Percentiles rank a stretch among this genome's conserved stretches.
phyloP scores from a whole-genome alignment of 1,140 invertebrate genomes.

The Pteromalus puparum region DNA sequence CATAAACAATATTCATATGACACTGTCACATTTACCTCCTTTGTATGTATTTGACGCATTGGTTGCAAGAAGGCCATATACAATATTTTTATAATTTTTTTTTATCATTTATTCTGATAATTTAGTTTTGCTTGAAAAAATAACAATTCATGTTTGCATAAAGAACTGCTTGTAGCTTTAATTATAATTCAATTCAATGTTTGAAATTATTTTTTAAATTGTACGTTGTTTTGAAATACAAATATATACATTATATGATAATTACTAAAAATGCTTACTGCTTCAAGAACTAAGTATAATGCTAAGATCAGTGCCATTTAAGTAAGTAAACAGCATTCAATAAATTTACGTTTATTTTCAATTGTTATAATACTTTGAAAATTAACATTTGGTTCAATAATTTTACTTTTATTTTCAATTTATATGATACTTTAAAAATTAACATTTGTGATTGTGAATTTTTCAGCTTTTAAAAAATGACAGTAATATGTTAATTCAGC shows the following conservation, averaged over 20 bases:
- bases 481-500: conserved; percentile 11
- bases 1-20: conserved; percentile 35
- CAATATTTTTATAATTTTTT: conserved; percentile 26
- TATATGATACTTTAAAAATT: conserved; percentile 22
- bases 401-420: conserved; percentile 7
- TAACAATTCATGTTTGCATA: conserved; percentile 2
- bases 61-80: conserved; percentile 45
- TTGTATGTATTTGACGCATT: conserved; percentile 32
- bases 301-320: conserved; percentile 20
- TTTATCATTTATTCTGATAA: neutral
- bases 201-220: conserved; percentile 1
- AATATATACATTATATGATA: conserved; percentile 16
- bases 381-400: conserved; percentile 5
- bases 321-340: conserved; percentile 15
- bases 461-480: conserved; percentile 20
- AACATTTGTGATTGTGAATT: neutral
- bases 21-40: conserved; percentile 37
- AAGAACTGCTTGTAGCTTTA: conserved; percentile 6
- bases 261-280: conserved; percentile 14
- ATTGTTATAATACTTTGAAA: conserved; percentile 17
- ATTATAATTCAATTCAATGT: neutral
- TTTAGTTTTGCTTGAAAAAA: conserved; percentile 44
- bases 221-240: conserved; percentile 16
- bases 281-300: conserved; percentile 22
- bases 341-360: neutral